Base-by-base conservation (phyloP, 2,113 vertebrate species). In the Anguilla japonica region DNA sequence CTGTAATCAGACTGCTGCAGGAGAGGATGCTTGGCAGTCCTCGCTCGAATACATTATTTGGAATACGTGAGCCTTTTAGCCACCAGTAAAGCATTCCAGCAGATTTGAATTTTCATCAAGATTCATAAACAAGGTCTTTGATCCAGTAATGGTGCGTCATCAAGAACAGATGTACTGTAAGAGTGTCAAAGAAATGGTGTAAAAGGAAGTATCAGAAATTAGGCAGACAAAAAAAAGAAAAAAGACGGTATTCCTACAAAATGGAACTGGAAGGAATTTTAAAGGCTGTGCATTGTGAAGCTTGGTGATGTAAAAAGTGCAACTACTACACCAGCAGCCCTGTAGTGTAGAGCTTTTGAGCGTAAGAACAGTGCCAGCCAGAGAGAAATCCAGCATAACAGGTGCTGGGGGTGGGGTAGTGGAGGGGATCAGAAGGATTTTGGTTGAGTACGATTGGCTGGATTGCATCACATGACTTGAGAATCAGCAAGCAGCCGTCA, bases 381-480 rank as follows among this genome's bases (percentile, higher is more conserved):
- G 26, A 63, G 22, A 79, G 79, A 67, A n/a, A 39, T 43, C 79
- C 26, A n/a, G 14, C 60, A 82, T 9, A 86, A 43, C 79, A 63
- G 63, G 53, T 78, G 41, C 78, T 81, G 79, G 16, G 79, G 80
- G 20, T 20, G 22, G 60, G 60, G 60, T 67, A 26, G 18, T 1
- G 18, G 18, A 26, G 60, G 60, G 60, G 60, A 22, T 50, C 26
- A 75, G 40, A 40, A 7, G 79, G 85, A 39, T n/a, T n/a, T 81
- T 2, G 22, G 50, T 22, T 40, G 63, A 41, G 34, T 40, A 20
- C 5, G 56, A 88, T 82, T 83, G 84, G 81, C 46, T n/a, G 29
- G 41, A 22, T 26, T 40, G 75, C 14, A 50, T 85, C 84, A 86
- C 41, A 40, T 83, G 82, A 26, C 75, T 40, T 81, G 34, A 57